Conservation (phyloP, 2,797 vertebrate species). For the Clarias laeviceps region DNA sequence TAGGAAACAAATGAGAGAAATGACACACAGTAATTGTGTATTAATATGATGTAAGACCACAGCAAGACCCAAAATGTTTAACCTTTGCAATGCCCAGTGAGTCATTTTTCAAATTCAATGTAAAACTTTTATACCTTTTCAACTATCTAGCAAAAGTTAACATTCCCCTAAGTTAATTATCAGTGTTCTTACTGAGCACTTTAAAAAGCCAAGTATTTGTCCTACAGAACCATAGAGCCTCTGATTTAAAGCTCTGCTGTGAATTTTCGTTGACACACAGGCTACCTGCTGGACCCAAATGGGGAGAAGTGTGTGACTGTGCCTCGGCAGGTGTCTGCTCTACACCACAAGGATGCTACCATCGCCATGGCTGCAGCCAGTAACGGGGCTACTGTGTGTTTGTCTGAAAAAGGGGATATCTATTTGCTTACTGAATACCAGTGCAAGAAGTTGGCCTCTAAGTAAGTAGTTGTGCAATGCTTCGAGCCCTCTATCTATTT, state of each 20-base stretch:
- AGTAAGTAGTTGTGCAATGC: constrained; percentile 73
- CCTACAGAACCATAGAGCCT: neutral
- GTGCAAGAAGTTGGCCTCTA: constrained; percentile 96
- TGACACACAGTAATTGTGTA: neutral
- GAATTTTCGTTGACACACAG: constrained; percentile 66
- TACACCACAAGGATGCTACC: constrained; percentile 87
- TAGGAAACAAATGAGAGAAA: constrained; percentile 65
- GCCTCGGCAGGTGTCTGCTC: constrained; percentile 92
- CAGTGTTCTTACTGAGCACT: neutral
- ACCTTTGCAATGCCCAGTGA: neutral
- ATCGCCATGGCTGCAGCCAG: constrained; percentile 89
- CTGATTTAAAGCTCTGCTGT: neutral
- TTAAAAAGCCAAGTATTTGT: neutral
- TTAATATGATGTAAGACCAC: constrained; percentile 1
- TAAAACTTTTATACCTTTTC: neutral
- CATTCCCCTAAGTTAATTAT: neutral
- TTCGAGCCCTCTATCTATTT: neutral
- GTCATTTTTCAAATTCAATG: neutral
- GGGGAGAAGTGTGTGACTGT: constrained; percentile 88
- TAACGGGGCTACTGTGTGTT: constrained; percentile 91
- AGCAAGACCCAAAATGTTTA: neutral
- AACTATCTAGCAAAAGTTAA: neutral
- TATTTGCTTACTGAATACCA: constrained; percentile 94
- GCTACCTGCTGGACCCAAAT: constrained; percentile 92
- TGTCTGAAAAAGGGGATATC: constrained; percentile 90